Evolutionary conservation across 2,888 invertebrate species (phyloP).

Genomic region (Sinohyriopsis cumingii): DNA sequence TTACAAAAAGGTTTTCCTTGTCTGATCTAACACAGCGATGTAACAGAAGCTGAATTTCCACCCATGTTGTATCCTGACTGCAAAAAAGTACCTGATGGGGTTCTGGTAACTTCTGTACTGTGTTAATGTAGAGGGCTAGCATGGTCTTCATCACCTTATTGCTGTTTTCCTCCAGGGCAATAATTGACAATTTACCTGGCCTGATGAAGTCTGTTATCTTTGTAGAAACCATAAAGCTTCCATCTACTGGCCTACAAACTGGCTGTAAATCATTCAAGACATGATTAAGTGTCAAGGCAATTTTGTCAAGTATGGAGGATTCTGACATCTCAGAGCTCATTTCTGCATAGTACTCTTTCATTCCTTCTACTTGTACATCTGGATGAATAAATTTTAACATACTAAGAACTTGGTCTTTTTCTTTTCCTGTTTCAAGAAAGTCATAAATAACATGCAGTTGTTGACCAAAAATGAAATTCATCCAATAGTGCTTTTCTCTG

Average conservation of each 20-base stretch:
- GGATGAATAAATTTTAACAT: constrained; percentile 34
- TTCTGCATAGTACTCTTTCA: constrained; percentile 8
- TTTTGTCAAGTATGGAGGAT: constrained; percentile 3
- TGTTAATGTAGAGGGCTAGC: constrained; percentile 37
- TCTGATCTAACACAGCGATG: constrained; percentile 27
- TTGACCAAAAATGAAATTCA: constrained; percentile 41
- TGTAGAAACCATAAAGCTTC: neutral
- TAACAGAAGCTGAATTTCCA: constrained; percentile 39
- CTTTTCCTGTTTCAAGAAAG: constrained; percentile 15
- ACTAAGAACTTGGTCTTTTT: constrained; percentile 9
- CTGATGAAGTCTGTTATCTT: constrained; percentile 36
- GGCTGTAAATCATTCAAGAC: constrained; percentile 12
- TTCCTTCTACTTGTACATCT: constrained; percentile 1
- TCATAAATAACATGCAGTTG: constrained; percentile 33
- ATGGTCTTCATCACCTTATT: constrained; percentile 36
- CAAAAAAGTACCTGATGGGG: constrained; percentile 47
- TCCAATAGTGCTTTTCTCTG: constrained; percentile 24
- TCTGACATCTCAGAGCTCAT: neutral
- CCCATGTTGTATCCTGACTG: constrained; percentile 35
- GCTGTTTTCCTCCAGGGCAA: constrained; percentile 38
- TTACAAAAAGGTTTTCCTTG: constrained; percentile 24
- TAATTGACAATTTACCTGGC: constrained; percentile 29
- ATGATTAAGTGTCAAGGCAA: constrained; percentile 23
- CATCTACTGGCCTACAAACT: constrained; percentile 11
- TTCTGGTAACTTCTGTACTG: constrained; percentile 37